phyloP scores from a whole-genome alignment of 2,113 vertebrate species.

The Perccottus glenii region DNA sequence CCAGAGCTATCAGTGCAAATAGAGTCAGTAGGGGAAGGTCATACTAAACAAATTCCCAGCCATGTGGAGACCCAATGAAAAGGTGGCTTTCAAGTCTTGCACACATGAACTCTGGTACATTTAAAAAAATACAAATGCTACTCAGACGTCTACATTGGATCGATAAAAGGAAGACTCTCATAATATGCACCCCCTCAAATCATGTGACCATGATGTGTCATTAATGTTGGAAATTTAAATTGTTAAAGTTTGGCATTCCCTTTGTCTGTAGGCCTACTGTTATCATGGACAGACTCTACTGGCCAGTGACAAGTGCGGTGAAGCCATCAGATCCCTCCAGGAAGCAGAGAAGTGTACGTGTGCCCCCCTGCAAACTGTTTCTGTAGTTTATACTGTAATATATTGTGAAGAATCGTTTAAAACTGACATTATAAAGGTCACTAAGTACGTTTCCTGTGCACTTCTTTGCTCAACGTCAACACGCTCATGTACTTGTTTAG shows the following conservation, averaged over 20 bases:
- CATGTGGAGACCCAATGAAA: too few species aligned
- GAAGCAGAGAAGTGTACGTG: slow-evolving; percentile 95
- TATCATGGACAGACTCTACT: slow-evolving; percentile 95
- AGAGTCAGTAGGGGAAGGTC: too few species aligned
- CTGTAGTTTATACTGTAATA: not conserved
- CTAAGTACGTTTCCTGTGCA: slow-evolving; percentile 41
- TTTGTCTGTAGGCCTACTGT: slow-evolving; percentile 87
- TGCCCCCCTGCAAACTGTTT: not conserved
- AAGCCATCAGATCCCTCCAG: slow-evolving; percentile 93
- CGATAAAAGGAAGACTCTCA: too few species aligned
- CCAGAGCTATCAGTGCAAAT: too few species aligned
- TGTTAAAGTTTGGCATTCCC: not conserved
- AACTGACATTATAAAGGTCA: not conserved
- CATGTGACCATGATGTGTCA: too few species aligned
- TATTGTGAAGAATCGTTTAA: not conserved
- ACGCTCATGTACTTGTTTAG: slow-evolving; percentile 63
- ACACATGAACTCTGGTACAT: too few species aligned
- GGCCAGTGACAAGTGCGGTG: slow-evolving; percentile 94
- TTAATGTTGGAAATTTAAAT: too few species aligned
- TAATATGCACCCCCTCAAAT: too few species aligned
- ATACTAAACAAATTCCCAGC: too few species aligned
- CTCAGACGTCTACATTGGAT: too few species aligned
- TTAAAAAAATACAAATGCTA: too few species aligned
- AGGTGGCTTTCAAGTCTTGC: too few species aligned
- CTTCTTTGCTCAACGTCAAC: not conserved